A percentile compares a stretch with the other conserved stretches of the same genome.
These are phyloP conservation scores for Megaceryle maxima DNA, from an alignment of 2,113 vertebrate species.

Conservation along the genomic window DNA sequence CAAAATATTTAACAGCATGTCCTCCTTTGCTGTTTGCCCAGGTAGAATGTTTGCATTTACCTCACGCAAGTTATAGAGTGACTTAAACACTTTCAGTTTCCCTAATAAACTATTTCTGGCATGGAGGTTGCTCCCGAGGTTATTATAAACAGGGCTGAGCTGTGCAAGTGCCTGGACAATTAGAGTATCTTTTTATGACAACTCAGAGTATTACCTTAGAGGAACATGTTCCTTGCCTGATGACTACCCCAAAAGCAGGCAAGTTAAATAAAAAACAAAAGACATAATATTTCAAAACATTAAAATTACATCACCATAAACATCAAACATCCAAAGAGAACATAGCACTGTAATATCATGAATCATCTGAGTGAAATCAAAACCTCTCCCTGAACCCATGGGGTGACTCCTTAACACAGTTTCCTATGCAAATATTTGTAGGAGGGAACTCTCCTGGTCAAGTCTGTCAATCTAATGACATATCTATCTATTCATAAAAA, in stretches of 20 bases:
- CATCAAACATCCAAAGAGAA: slow-evolving; percentile 12
- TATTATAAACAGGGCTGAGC: slow-evolving; percentile 18
- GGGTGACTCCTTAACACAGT: not conserved
- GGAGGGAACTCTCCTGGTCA: not conserved
- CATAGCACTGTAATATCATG: not conserved
- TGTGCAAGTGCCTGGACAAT: not conserved
- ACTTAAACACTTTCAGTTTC: slow-evolving; percentile 19
- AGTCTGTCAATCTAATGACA: not conserved
- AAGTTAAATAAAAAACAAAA: not conserved
- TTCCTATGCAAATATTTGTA: not conserved
- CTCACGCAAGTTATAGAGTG: not conserved
- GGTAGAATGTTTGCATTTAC: not conserved
- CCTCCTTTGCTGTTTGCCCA: not conserved
- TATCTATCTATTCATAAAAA: not conserved
- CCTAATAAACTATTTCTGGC: slow-evolving; percentile 18
- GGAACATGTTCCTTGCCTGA: not conserved
- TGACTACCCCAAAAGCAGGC: not conserved
- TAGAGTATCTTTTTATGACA: slow-evolving; percentile 11
- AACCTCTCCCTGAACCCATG: not conserved
- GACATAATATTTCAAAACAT: not conserved
- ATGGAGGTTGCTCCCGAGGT: not conserved
- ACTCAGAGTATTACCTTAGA: not conserved
- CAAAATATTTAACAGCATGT: not conserved
- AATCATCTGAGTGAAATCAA: slow-evolving; percentile 19
- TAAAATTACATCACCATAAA: not conserved